Conservation (phyloP, 2,797 vertebrate genomes). For the Arctocebus calabarensis region DNA sequence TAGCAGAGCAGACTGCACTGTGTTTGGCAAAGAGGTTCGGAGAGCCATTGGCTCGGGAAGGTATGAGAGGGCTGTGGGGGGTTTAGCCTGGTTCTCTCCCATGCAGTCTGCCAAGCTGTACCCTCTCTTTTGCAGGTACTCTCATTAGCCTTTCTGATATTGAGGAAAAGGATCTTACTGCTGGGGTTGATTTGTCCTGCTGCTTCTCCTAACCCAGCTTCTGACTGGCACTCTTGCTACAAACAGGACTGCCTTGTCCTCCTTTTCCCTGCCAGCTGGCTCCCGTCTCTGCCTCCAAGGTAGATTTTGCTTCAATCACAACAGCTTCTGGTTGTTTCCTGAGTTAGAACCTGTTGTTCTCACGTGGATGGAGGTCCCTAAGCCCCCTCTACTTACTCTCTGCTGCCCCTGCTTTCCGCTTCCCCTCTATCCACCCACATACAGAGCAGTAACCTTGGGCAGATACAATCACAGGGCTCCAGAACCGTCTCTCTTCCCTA, state of each 20-base stretch:
- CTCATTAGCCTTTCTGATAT: neutral
- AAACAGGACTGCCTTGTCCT: neutral
- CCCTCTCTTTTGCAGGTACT: neutral
- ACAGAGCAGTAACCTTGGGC: neutral
- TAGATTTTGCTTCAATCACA: neutral
- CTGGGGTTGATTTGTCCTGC: neutral
- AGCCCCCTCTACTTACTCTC: too few species aligned
- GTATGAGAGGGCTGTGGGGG: neutral
- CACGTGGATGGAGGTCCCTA: neutral
- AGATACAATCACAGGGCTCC: neutral
- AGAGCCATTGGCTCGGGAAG: neutral
- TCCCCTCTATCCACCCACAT: neutral
- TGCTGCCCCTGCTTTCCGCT: neutral
- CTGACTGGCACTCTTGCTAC: neutral
- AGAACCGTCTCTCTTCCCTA: neutral
- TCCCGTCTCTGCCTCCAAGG: neutral
- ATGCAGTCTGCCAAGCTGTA: neutral
- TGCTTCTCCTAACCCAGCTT: neutral
- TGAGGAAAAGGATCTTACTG: neutral
- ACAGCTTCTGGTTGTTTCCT: neutral
- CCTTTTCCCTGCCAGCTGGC: neutral
- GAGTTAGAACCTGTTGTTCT: neutral
- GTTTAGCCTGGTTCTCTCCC: neutral
- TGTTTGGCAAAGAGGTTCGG: neutral
- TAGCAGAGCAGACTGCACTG: neutral